Base-by-base conservation (phyloP, 2,113 vertebrate genomes). In the Mormyrus lacerda region DNA sequence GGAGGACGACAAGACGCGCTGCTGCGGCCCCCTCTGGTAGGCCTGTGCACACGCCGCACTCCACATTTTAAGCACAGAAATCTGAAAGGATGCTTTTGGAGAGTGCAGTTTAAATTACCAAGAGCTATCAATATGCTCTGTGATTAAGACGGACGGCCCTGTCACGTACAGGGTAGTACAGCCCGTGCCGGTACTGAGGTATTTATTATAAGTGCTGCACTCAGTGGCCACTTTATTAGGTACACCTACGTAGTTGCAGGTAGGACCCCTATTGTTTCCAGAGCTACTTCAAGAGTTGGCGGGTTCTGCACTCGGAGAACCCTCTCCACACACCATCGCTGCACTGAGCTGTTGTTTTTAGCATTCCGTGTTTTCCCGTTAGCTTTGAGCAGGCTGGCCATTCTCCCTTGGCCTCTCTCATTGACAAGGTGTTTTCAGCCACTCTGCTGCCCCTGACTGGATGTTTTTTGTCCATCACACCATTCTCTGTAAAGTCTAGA, bases 1-100 rank as follows among this genome's bases (percentile, higher is more conserved):
- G 1, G 98, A 97, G 91, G 97, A 97, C 13, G 98, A 97, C 92
- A 96, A 93, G 91, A 93, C 93, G 0, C 94, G 95, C 0, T 98
- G 98, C 95, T 99, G 98, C 0, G 97, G 97, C 83, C 95, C 94
- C 76, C 88, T 99, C 89, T 99, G 98, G 98, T 99, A 90, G 96
- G 96, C 95, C 89, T 15, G 92, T 0, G 9, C 53, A 76, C 42
- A 11, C 9, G 2, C 65, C 9, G 1, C 58, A 31, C 27, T 31
- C 35, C 2, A 13, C 19, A 8, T 31, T 10, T 82, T 19, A 84
- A 44, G 45, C 44, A 3, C 79, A 47, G 7, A 83, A 21, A 19
- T 9, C 15, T 21, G 42, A 47, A 84, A n/a, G 39, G 42, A 24
- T 39, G 39, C 6, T 82, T 82, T 31, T 69, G n/a, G 9, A 31